These are phyloP conservation scores for Cryptoblepharus egeriae DNA, from an alignment of 2,797 vertebrate genomes.

Conservation along the genomic window DNA sequence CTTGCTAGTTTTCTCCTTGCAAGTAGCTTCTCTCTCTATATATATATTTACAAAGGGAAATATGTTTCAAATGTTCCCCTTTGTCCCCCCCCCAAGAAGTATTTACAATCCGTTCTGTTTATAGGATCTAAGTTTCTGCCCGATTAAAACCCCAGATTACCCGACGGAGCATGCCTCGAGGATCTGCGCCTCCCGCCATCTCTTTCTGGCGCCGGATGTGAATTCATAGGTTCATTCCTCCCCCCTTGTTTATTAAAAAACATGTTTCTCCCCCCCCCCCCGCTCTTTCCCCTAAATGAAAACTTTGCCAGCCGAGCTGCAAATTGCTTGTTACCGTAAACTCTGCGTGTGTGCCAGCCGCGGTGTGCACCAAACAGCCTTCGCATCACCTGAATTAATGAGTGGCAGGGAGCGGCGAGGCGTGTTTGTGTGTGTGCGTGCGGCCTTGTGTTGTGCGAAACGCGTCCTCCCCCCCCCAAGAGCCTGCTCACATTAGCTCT, in stretches of 20 bases:
- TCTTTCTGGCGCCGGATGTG: too few relatives aligned
- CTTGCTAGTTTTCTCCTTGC: too few relatives aligned
- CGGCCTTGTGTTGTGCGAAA: not conserved
- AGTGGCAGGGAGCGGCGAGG: not conserved
- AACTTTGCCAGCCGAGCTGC: constrained; percentile 34
- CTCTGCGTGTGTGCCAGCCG: not conserved
- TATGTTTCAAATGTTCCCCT: too few relatives aligned
- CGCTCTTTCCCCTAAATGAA: constrained; percentile 22
- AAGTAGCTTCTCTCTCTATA: too few relatives aligned
- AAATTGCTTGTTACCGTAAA: constrained; percentile 55
- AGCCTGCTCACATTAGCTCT: constrained; percentile 3
- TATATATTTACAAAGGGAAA: too few relatives aligned
- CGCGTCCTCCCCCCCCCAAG: not conserved
- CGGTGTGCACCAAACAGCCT: not conserved
- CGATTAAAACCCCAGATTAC: not conserved
- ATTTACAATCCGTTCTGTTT: too few relatives aligned
- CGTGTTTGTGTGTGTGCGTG: too few relatives aligned
- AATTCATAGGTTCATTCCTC: not conserved
- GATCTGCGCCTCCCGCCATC: not conserved
- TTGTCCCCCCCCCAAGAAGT: too few relatives aligned
- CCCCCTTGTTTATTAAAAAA: not conserved
- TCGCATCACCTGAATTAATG: constrained; percentile 31
- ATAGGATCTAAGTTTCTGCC: too few relatives aligned
- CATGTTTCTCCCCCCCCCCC: too few relatives aligned
- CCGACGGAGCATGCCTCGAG: too few relatives aligned